Conservation (phyloP, 2,888 invertebrate species). For the Sinotaia quadrata region DNA sequence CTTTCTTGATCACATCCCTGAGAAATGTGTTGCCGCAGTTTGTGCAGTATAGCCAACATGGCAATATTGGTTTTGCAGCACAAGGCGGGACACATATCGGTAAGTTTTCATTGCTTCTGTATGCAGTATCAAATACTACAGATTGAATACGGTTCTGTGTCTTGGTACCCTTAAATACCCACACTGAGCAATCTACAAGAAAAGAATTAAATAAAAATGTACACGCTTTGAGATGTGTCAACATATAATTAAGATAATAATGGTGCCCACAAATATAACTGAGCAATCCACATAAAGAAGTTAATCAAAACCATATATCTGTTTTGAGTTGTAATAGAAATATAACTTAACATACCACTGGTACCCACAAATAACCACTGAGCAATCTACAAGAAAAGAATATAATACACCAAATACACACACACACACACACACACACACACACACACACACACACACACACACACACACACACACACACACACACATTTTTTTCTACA, state of each 20-base stretch:
- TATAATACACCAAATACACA: too few species aligned
- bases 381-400: too few species aligned
- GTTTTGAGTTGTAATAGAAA: too few species aligned
- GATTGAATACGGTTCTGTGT: slow-evolving; percentile 94
- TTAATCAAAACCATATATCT: too few species aligned
- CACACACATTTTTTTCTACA: too few species aligned
- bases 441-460: too few species aligned
- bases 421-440: too few species aligned
- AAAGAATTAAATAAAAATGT: not conserved
- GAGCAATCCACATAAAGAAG: not conserved
- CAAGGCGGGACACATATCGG: slow-evolving; percentile 99
- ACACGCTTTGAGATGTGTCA: not conserved
- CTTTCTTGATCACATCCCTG: slow-evolving; percentile 85
- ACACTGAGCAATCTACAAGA: slow-evolving; percentile 83
- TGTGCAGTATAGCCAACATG: slow-evolving; percentile 90
- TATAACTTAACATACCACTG: too few species aligned
- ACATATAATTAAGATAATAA: not conserved
- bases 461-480: too few species aligned
- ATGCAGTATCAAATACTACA: slow-evolving; percentile 94
- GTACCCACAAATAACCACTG: too few species aligned
- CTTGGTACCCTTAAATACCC: slow-evolving; percentile 90
- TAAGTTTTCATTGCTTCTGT: slow-evolving; percentile 96
- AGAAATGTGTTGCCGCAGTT: slow-evolving; percentile 85
- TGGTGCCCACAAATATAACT: not conserved
- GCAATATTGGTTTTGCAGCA: slow-evolving; percentile 99